Percentiles rank a stretch among this genome's conserved stretches.
Evolutionary conservation across 2,113 vertebrate genomes (phyloP).

Genomic region (Colossoma macropomum): DNA sequence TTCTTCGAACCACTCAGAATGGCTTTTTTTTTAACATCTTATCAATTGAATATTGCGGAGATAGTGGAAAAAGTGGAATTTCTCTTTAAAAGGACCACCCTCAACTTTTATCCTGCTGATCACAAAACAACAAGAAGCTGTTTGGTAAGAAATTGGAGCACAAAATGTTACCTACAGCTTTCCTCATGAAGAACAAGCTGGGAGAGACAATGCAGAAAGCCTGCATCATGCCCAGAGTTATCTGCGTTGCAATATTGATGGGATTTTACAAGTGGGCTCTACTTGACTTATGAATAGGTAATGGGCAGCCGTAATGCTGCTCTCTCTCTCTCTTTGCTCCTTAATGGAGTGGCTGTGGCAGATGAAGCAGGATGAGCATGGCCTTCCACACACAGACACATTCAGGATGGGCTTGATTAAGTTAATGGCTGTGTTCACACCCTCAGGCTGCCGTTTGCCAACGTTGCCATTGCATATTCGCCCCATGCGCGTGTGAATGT

Average conservation of each 20-base stretch:
- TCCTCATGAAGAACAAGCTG: not conserved
- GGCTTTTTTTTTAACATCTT: too few species aligned
- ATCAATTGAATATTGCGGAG: not conserved
- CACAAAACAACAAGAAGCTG: not conserved
- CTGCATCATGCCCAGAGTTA: constrained; percentile 66
- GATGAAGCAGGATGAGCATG: constrained; percentile 50
- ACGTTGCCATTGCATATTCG: not conserved
- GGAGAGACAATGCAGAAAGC: not conserved
- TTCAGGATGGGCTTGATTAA: constrained; percentile 55
- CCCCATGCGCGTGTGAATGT: not conserved
- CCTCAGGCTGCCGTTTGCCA: not conserved
- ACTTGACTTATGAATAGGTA: constrained; percentile 69
- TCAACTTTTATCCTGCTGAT: not conserved
- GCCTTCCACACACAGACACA: not conserved
- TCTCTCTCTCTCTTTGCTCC: constrained; percentile 53
- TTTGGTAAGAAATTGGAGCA: not conserved
- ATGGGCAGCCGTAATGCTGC: constrained; percentile 45
- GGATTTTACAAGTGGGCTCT: constrained; percentile 59
- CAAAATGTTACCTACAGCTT: not conserved
- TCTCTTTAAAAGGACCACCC: not conserved
- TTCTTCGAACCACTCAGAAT: too few species aligned
- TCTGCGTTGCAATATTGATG: constrained; percentile 75
- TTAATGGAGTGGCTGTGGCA: constrained; percentile 72
- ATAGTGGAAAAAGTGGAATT: not conserved
- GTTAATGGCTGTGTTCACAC: constrained; percentile 58